Evolutionary conservation across 2,113 vertebrate genomes (phyloP).

Genomic region (Charadrius vociferus): DNA sequence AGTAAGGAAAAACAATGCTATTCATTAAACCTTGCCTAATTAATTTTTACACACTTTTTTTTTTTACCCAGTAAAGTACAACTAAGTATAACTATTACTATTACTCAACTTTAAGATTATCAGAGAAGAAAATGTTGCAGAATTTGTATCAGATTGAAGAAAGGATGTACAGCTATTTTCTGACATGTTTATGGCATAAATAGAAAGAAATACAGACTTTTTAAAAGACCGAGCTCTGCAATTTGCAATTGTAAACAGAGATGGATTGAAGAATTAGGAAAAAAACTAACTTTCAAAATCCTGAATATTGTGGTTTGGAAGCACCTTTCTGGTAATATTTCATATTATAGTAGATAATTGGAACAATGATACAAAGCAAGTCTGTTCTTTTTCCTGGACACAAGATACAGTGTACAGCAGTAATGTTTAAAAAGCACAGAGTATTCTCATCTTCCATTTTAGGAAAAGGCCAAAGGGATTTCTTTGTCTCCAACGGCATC

Average conservation of each 20-base stretch:
- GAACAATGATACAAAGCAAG: background rate
- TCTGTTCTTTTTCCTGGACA: background rate
- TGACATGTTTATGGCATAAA: background rate
- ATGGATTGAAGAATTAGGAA: background rate
- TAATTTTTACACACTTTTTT: background rate
- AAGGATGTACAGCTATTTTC: background rate
- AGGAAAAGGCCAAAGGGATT: background rate
- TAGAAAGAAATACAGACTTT: background rate
- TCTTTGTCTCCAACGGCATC: background rate
- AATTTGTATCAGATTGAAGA: background rate
- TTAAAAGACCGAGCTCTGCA: background rate
- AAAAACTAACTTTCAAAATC: background rate
- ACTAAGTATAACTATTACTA: background rate
- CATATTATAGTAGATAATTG: background rate
- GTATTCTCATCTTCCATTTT: background rate
- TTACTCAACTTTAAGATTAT: background rate
- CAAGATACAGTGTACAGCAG: background rate
- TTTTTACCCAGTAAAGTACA: background rate
- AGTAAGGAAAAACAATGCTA: slow-evolving; percentile 15
- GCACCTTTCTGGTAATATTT: background rate
- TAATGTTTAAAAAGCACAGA: background rate
- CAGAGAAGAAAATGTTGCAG: background rate
- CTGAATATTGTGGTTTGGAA: background rate
- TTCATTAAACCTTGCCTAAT: slow-evolving; percentile 6
- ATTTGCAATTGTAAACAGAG: background rate